phyloP scores from a whole-genome alignment of 2,797 vertebrate genomes.

The Paguma larvata region DNA sequence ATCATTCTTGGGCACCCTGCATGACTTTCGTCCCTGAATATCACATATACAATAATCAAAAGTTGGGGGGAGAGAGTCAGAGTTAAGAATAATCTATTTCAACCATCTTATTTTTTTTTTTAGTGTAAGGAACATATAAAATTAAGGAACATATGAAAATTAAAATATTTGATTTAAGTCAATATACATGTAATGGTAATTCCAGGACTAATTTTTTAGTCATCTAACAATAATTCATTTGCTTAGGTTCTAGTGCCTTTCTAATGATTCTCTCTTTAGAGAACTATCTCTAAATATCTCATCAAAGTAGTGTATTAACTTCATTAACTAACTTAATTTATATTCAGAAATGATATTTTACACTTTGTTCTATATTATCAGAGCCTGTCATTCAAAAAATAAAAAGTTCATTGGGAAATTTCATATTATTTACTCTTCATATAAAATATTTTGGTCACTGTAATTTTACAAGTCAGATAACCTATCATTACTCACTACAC shows the following conservation, averaged over 20 bases:
- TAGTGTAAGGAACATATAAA: neutral
- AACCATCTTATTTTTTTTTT: neutral
- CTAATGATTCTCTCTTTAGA: neutral
- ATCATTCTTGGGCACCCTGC: neutral
- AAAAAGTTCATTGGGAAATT: constrained; percentile 54
- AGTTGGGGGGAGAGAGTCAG: neutral
- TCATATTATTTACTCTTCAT: constrained; percentile 45
- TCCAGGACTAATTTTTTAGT: neutral
- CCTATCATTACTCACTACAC: constrained; percentile 16
- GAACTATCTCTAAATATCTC: neutral
- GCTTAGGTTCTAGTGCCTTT: neutral
- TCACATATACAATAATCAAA: neutral
- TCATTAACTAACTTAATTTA: neutral
- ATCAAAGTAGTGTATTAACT: neutral
- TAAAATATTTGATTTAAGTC: neutral
- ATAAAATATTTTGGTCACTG: constrained; percentile 15
- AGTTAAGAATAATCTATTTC: neutral
- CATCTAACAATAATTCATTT: neutral
- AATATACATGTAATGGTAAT: neutral
- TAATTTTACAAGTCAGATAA: constrained; percentile 52
- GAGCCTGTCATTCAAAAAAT: neutral
- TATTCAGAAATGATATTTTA: constrained; percentile 5
- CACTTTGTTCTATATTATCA: neutral
- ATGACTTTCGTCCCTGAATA: neutral
- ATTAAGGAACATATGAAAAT: neutral